These are phyloP conservation scores for Erebia ligea DNA, from an alignment of 2,888 invertebrate genomes.

Conservation along the genomic window DNA sequence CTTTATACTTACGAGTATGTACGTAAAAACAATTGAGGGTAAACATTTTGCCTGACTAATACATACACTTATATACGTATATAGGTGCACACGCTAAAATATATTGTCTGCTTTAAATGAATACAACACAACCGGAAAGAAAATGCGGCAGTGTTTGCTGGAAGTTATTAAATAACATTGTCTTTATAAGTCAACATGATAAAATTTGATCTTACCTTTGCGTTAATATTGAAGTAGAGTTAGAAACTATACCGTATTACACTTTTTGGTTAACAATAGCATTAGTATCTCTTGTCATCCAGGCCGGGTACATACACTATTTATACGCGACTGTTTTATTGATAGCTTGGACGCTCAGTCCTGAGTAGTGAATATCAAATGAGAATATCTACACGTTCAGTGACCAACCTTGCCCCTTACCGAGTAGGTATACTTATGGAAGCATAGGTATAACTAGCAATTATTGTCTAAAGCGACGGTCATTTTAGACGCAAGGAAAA, in stretches of 20 bases:
- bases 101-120: background rate
- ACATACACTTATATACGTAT: no score
- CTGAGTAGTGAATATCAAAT: slow-evolving; percentile 69
- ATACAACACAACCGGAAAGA: slow-evolving; percentile 27
- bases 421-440: slow-evolving; percentile 15
- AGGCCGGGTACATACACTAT: slow-evolving; percentile 59
- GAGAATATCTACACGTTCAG: slow-evolving; percentile 65
- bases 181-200: background rate
- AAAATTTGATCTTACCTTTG: slow-evolving; percentile 13
- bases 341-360: slow-evolving; percentile 62
- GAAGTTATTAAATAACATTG: slow-evolving; percentile 13
- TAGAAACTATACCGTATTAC: slow-evolving; percentile 4
- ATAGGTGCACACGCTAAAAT: no score
- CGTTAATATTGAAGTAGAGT: background rate
- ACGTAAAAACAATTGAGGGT: no score
- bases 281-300: slow-evolving; percentile 44
- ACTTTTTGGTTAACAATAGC: slow-evolving; percentile 16
- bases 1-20: no score
- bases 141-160: slow-evolving; percentile 32
- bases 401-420: slow-evolving; percentile 34
- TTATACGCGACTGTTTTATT: slow-evolving; percentile 59
- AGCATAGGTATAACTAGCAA: slow-evolving; percentile 26
- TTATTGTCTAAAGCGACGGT: background rate
- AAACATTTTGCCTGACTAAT: no score
- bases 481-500: background rate